phyloP scores from a whole-genome alignment of 2,113 vertebrate species.

The Hemichromis elongatus region DNA sequence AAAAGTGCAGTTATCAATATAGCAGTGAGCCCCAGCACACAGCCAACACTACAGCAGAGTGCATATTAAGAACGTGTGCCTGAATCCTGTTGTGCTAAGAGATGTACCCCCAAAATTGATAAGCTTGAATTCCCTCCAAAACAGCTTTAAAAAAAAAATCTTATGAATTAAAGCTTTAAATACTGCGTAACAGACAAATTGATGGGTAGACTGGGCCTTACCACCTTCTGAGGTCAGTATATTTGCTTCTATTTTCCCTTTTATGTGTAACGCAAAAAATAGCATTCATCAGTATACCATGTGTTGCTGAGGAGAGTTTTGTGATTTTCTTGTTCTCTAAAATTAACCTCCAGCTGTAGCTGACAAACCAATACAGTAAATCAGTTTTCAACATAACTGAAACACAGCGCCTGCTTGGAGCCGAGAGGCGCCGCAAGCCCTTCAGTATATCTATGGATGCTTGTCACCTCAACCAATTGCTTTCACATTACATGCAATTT shows the following conservation, averaged over 20 bases:
- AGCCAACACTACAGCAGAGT: background rate
- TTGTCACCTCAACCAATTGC: background rate
- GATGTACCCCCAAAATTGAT: background rate
- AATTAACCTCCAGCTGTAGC: background rate
- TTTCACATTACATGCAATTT: background rate
- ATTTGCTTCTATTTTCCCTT: background rate
- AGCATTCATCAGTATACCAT: rapidly evolving
- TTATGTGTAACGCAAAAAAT: background rate
- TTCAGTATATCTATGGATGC: background rate
- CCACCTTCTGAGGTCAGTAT: background rate
- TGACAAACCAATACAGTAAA: background rate
- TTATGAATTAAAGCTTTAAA: background rate
- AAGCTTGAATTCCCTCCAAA: too few relatives aligned
- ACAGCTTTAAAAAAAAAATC: too few relatives aligned
- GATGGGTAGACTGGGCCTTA: background rate
- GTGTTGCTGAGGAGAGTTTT: background rate
- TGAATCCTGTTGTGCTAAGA: background rate
- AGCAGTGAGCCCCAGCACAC: background rate
- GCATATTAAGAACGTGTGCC: background rate
- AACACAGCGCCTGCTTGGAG: background rate
- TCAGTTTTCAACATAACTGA: background rate
- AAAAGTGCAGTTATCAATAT: background rate
- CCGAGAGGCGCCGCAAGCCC: background rate
- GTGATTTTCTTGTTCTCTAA: background rate
- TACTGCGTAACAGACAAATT: background rate